Evolutionary conservation across 2,113 vertebrate genomes (phyloP).

Genomic region (Gavia stellata): DNA sequence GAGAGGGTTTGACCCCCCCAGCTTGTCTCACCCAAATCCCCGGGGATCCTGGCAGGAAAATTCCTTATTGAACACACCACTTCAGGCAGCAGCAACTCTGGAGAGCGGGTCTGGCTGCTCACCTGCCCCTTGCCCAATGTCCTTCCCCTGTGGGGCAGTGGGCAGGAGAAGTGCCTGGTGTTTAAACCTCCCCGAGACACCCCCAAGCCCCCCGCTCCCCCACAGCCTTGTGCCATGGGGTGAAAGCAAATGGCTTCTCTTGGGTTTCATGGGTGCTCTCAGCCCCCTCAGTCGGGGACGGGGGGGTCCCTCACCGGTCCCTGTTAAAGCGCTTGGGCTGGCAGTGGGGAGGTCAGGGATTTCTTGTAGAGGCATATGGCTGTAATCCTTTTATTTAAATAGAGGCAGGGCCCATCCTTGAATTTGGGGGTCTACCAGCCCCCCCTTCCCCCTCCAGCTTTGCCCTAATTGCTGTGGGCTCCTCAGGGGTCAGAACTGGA

Average conservation of each 20-base stretch:
- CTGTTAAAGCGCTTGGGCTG: neutral
- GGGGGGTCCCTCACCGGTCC: neutral
- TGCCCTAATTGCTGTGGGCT: neutral
- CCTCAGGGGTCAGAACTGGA: neutral
- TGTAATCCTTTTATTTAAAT: neutral
- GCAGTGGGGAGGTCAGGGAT: neutral
- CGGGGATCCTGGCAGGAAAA: neutral
- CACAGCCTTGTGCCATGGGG: neutral
- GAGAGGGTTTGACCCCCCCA: neutral
- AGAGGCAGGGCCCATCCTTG: neutral
- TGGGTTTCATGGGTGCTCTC: neutral
- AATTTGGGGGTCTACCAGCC: neutral
- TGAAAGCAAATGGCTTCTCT: neutral
- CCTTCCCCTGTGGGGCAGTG: neutral
- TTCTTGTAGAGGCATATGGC: neutral
- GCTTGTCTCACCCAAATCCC: neutral
- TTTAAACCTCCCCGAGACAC: neutral
- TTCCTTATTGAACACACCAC: too few relatives aligned
- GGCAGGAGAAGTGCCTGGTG: neutral
- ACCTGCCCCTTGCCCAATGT: neutral
- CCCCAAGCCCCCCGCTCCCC: neutral
- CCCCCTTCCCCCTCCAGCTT: neutral
- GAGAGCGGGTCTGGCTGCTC: fast-evolving
- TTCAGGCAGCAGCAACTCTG: neutral
- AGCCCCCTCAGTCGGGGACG: too few relatives aligned